Conservation (phyloP, 2,113 vertebrate species). For the Hyaena hyaena region DNA sequence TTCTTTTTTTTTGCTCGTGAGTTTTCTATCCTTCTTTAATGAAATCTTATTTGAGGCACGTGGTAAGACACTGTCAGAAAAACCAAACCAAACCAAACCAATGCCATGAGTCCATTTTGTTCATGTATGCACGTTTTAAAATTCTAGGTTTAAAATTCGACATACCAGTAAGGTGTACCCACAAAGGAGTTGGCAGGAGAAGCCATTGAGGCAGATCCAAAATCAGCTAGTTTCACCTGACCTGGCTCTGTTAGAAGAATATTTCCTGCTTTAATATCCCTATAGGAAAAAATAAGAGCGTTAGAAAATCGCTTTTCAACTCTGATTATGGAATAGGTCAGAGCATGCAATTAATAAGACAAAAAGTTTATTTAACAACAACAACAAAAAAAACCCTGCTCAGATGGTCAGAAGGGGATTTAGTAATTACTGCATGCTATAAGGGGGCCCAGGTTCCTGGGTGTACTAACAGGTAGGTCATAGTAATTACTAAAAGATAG, state of each 20-base stretch:
- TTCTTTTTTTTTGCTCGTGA: not conserved
- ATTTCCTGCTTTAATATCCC: conserved; percentile 99
- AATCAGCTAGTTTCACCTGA: conserved; percentile 98
- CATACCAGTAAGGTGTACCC: conserved; percentile 99
- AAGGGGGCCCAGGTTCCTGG: conserved; percentile 58
- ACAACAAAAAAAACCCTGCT: conserved; percentile 13
- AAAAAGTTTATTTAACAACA: conserved; percentile 53
- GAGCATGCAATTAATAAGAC: conserved; percentile 77
- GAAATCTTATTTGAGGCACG: conserved; percentile 4
- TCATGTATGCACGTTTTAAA: not conserved
- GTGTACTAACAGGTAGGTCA: conserved; percentile 54
- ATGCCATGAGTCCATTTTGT: not conserved
- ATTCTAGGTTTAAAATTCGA: conserved; percentile 54
- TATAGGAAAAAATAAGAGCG: conserved; percentile 78
- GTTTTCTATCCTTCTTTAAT: conserved; percentile 39
- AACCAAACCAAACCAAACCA: not conserved
- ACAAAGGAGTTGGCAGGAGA: conserved; percentile 99
- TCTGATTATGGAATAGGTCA: conserved; percentile 70
- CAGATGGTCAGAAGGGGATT: conserved; percentile 64
- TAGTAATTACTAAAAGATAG: conserved; percentile 63
- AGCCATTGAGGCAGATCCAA: conserved; percentile 98
- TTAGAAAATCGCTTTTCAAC: conserved; percentile 61
- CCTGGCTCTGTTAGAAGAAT: conserved; percentile 99
- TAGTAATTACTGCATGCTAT: conserved; percentile 50
- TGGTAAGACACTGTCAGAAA: not conserved